These are phyloP conservation scores for Gymnodraco acuticeps DNA, from an alignment of 2,797 vertebrate species.

Conservation along the genomic window DNA sequence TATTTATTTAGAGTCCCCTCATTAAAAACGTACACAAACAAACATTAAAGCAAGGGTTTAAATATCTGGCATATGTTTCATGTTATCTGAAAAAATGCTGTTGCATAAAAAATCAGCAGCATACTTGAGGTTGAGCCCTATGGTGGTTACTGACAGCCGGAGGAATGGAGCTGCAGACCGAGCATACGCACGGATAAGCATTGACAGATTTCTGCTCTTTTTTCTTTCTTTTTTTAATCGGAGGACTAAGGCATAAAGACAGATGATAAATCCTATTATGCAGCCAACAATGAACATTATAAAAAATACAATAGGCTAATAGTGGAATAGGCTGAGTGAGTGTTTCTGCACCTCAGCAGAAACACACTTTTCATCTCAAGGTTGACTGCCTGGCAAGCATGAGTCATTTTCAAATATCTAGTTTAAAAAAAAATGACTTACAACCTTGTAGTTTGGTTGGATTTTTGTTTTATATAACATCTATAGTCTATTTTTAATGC, in stretches of 20 bases:
- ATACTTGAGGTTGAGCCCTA: slow-evolving; percentile 27
- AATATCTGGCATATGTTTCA: slow-evolving; percentile 14
- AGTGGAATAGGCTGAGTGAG: slow-evolving; percentile 9
- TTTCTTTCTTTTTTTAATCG: slow-evolving; percentile 10
- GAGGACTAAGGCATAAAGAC: neutral
- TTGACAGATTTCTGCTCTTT: slow-evolving; percentile 17
- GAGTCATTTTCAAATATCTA: slow-evolving; percentile 12
- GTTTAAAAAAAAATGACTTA: neutral
- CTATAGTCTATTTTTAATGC: too few species aligned
- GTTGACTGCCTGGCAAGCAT: slow-evolving; percentile 14
- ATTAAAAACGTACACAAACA: neutral
- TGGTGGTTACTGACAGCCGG: slow-evolving; percentile 26
- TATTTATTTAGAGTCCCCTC: neutral
- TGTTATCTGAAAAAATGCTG: slow-evolving; percentile 12
- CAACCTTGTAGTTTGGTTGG: neutral
- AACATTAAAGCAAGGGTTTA: neutral
- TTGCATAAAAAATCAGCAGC: slow-evolving; percentile 10
- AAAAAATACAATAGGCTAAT: slow-evolving; percentile 14
- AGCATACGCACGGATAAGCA: slow-evolving; percentile 21
- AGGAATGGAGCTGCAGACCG: slow-evolving; percentile 19
- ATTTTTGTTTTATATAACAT: neutral
- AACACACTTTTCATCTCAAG: slow-evolving; percentile 31
- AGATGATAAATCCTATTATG: slow-evolving; percentile 18
- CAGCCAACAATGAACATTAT: slow-evolving; percentile 18
- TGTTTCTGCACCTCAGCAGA: slow-evolving; percentile 23